Percentiles rank a stretch among this genome's conserved stretches.
Evolutionary conservation across 2,888 invertebrate genomes (phyloP).

Genomic region (Dione vanillae): DNA sequence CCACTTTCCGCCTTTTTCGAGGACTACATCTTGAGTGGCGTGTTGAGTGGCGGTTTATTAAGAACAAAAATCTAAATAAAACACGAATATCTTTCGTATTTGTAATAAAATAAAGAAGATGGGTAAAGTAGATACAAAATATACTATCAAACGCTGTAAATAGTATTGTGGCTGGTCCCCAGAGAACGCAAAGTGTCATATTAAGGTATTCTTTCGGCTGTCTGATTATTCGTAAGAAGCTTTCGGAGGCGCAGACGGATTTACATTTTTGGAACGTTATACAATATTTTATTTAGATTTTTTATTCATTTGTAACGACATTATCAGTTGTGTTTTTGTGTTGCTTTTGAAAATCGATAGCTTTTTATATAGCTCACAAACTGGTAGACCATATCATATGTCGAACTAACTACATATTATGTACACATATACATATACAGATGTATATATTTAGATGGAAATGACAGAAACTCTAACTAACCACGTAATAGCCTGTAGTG

Average conservation of each 20-base stretch:
- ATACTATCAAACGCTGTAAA: background rate
- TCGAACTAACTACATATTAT: background rate
- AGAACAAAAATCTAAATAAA: no score
- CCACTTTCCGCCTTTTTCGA: no score
- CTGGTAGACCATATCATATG: background rate
- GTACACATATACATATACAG: background rate
- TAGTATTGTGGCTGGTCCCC: constrained; percentile 9
- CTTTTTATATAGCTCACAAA: background rate
- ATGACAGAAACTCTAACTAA: constrained; percentile 30
- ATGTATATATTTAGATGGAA: constrained; percentile 16
- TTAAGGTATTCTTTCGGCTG: constrained; percentile 17
- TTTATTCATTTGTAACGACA: background rate
- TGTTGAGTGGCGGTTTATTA: no score
- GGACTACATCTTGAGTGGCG: no score
- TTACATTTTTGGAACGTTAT: constrained; percentile 6
- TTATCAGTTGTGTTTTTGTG: background rate
- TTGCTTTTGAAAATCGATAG: background rate
- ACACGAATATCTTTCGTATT: no score
- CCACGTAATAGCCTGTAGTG: constrained; percentile 27
- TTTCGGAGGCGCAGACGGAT: background rate
- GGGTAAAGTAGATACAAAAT: background rate
- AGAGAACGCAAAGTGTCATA: background rate
- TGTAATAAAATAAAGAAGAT: no score
- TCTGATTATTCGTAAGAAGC: constrained; percentile 21
- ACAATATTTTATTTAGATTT: constrained; percentile 4